Conservation (phyloP, 2,888 invertebrate genomes). For the Epistrophe eligans region DNA sequence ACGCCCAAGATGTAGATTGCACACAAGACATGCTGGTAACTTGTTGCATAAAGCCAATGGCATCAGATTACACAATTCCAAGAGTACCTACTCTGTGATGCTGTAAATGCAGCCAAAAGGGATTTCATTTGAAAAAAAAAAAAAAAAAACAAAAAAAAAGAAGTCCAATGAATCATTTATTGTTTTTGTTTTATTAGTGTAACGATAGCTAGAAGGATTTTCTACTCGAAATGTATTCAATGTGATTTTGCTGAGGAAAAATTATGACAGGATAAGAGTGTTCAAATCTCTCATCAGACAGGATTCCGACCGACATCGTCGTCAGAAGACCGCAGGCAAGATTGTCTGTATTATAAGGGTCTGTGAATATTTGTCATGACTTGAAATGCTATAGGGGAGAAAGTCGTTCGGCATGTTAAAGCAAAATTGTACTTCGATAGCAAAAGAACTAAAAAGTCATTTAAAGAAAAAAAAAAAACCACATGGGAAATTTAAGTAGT, state of each 20-base stretch:
- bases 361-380: neutral
- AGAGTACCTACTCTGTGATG: neutral
- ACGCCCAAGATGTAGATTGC: constrained; percentile 38
- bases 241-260: constrained; percentile 14
- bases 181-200: constrained; percentile 9
- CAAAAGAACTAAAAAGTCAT: constrained; percentile 23
- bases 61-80: constrained; percentile 46
- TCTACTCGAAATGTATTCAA: neutral
- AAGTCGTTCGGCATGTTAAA: constrained; percentile 3
- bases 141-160: constrained; percentile 23
- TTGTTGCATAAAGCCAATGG: constrained; percentile 22
- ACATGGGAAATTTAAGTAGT: constrained; percentile 11
- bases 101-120: constrained; percentile 4
- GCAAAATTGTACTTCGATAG: neutral
- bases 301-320: neutral
- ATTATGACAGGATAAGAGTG: constrained; percentile 25
- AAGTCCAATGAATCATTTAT: constrained; percentile 41
- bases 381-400: constrained; percentile 6
- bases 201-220: constrained; percentile 17
- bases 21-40: constrained; percentile 24
- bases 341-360: neutral
- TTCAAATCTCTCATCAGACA: constrained; percentile 16
- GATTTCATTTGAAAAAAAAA: constrained; percentile 32
- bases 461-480: constrained; percentile 2
- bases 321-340: constrained; percentile 15